Evolutionary conservation across 2,113 vertebrate genomes (phyloP), one percentile per base, ranked within the genome.

Genomic region (Plectropomus leopardus): DNA sequence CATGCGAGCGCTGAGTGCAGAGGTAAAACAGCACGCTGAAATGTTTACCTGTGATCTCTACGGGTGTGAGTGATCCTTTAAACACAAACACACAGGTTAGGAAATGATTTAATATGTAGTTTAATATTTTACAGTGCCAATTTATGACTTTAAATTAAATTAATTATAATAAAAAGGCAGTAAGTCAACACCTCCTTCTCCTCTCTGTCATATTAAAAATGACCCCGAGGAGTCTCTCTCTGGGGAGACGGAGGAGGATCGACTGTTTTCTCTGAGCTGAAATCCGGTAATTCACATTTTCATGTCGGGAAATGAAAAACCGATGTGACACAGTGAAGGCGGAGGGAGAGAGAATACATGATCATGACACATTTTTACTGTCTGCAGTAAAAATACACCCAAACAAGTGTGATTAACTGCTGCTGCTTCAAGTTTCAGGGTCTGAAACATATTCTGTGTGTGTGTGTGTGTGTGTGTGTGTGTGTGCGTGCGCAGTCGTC

Each of bases 241-340:
- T 40, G 36, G 36, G 34, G 36, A 40, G 36, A 40, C 36, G 36
- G 36, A 11, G 10, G 67, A 47, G 58, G 66, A n/a, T 53, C n/a
- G 28, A 45, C 16, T 53, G 47, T 23, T 51, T 51, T 23, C 47
- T 53, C 47, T 7, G 48, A 26, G 66, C 48, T 54, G 4, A 53
- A 13, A 36, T 26, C 47, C 42, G 28, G 7, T 26, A 10, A 34
- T 48, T 72, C 44, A 24, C 55, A 47, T 54, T 15, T 21, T 58
- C 13, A 47, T n/a, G 69, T 17, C 17, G 40, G 54, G 21, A 72
- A 59, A 59, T 59, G 26, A 24, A 58, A 55, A 40, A 40, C 36
- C 11, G 36, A 40, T 40, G 36, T 40, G 36, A 40, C 8, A 40
- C 2, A 8, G 11, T 7, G 9, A 8, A 10, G 11, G 36, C 11